Evolutionary conservation across 1,140 invertebrate genomes (phyloP), one percentile per base, ranked within the genome.

Genomic region (Tribolium castaneum): DNA sequence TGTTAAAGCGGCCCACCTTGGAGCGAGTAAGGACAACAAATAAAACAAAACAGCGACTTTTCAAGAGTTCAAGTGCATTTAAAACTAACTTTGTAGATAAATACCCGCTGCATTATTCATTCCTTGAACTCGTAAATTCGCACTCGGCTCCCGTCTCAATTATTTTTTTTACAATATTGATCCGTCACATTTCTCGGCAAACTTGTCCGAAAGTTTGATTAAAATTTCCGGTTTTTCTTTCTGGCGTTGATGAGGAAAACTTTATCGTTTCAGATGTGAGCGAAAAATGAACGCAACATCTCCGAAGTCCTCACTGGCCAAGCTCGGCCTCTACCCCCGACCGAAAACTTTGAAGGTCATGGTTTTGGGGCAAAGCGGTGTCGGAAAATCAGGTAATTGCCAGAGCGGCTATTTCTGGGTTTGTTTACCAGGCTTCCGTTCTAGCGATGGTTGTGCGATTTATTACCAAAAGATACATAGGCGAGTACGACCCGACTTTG

Each of bases 381-480:
- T 95, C 50, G 93, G 94, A 16, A 95, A 95, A 87, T 93, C 93
- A 78, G 93, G 93, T 94, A 87, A 72, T 54, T 54, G 25, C 25
- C 1, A 19, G 9, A 25, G 6, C 22, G 9, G 7, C 5, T 54
- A 54, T 54, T 54, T 54, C 13, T 4, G 22, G 52, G 16, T 54
- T 16, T 54, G 52, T 54, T 19, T 54, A 54, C 22, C 7, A 6
- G 3, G 4, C 10, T 82, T 76, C 80, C 78, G 45, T 88, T 89
- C 75, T 87, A 94, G 94, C 94, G 12, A 88, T 96, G 86, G 93
- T 95, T 6, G 94, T 96, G 10, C 88, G 94, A 81, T 95, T 94
- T 82, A 92, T 95, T 25, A 95, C 94, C 5, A 89, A 90, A 25
- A 89, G 94, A n/a, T 96, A 93, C 84, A 95, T 96, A 77, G 94